Evolutionary conservation across 2,113 vertebrate species (phyloP), one percentile per base, ranked within the genome.

Genomic region (Phainopepla nitens): DNA sequence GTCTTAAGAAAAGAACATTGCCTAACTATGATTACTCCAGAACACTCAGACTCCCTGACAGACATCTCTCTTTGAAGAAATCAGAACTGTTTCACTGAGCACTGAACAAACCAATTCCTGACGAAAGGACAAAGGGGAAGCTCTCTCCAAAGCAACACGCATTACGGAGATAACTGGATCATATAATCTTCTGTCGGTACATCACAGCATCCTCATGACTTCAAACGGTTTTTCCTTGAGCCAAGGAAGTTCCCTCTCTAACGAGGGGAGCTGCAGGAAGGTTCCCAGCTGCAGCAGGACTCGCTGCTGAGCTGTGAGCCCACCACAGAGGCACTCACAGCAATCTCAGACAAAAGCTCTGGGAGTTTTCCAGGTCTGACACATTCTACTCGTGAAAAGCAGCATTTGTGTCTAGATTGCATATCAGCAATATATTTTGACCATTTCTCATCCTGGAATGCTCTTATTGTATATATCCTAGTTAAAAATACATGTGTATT

Each of bases 201-300:
- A 86, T 44, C 51, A 88, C 42, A 77, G 45, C 54, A 77, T 9
- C 49, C 11, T 50, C 50, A 79, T 54, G 62, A 66, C 89, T 82
- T 80, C 71, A 91, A 66, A 88, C 66, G 64, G 64, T 42, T 94
- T 93, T 66, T 88, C 47, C 62, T 57, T 33, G 47, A 96, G 66
- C 68, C 66, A 49, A 58, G 39, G 68, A 82, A 73, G 90, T 23
- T 86, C 82, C 35, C 80, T 73, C 68, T 33, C n/a, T 18, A 45
- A 49, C 1, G 14, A 64, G 28, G 36, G 19, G 28, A 54, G 21
- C 45, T 57, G 23, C 27, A 68, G 90, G 60, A 6, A 49, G 47
- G 45, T 69, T 87, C 50, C 36, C 22, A 61, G 75, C 35, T 49
- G 64, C 45, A 79, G 58, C 36, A 73, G 33, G 33, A 19, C 50